Conservation (phyloP, 2,113 vertebrate genomes). For the Clarias magur region DNA sequence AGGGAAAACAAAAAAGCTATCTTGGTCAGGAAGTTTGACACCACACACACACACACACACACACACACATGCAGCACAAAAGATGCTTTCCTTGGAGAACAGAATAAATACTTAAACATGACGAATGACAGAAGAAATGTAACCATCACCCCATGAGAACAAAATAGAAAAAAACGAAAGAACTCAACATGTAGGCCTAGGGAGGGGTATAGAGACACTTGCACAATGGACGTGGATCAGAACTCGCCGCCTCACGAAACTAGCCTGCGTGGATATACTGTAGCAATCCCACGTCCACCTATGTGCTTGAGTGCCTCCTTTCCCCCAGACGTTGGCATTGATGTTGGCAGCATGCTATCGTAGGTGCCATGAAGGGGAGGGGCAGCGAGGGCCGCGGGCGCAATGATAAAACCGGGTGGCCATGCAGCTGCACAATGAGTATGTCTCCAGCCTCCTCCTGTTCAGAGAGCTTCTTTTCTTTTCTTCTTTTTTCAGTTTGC, state of each 20-base stretch:
- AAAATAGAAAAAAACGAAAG: constrained; percentile 45
- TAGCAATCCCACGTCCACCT: constrained; percentile 39
- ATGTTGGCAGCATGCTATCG: constrained; percentile 71
- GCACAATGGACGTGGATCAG: constrained; percentile 37
- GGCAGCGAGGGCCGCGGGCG: constrained; percentile 41
- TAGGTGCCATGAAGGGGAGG: constrained; percentile 54
- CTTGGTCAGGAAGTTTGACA: constrained; percentile 16
- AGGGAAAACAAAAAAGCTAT: not conserved
- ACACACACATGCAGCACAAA: constrained; percentile 7
- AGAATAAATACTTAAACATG: constrained; percentile 30
- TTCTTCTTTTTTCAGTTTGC: constrained; percentile 19
- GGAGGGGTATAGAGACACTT: constrained; percentile 44
- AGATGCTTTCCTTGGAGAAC: constrained; percentile 24
- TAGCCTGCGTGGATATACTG: constrained; percentile 39
- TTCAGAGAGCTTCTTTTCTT: constrained; percentile 41
- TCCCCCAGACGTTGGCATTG: constrained; percentile 34
- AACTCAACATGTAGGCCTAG: constrained; percentile 58
- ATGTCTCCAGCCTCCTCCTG: constrained; percentile 61
- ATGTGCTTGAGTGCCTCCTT: constrained; percentile 36
- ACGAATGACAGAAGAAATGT: constrained; percentile 1
- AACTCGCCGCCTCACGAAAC: constrained; percentile 21
- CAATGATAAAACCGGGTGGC: constrained; percentile 67
- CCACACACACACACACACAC: not conserved
- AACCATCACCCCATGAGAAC: constrained; percentile 28
- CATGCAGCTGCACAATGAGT: constrained; percentile 74